These are phyloP conservation scores for Sus scrofa DNA, from an alignment of 2,113 vertebrate species.

Conservation along the genomic window T2T-Sscrofa CM000813.6:30348501-30349000, in stretches of 20 bases:
- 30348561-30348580: not conserved
- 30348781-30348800: not conserved
- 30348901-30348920: not conserved
- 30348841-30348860: not conserved
- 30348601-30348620: not conserved
- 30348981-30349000: not conserved
- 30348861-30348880: not conserved
- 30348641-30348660: not conserved
- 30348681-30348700: not conserved
- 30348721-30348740: not conserved
- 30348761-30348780: rapidly evolving
- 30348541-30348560: not conserved
- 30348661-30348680: not conserved
- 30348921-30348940: not conserved
- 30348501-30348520: not conserved
- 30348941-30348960: rapidly evolving
- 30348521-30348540: not conserved
- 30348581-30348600: not conserved
- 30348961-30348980: not conserved
- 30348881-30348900: too few species aligned
- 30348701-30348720: not conserved
- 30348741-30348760: not conserved
- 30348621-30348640: not conserved
- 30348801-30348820: rapidly evolving
- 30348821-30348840: not conserved